These are phyloP conservation scores for Pycnomerus fuliginosus DNA, from an alignment of 2,888 invertebrate species.

Conservation along the genomic window DNA sequence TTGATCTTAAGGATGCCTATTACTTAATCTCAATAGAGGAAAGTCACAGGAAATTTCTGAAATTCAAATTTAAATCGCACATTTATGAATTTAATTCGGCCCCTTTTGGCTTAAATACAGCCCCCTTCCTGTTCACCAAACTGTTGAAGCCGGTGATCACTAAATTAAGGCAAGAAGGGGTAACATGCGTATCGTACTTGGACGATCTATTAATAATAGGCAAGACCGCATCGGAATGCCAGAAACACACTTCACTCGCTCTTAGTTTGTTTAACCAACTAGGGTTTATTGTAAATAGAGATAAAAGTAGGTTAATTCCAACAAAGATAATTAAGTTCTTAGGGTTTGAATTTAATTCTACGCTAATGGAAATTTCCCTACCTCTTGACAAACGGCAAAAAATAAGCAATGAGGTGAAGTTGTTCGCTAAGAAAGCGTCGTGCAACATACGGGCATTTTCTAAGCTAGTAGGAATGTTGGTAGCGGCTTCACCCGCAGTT, in stretches of 20 bases:
- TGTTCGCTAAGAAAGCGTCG: too few species aligned
- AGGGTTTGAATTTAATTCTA: constrained; percentile 15
- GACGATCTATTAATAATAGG: constrained; percentile 5
- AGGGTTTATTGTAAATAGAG: constrained; percentile 27
- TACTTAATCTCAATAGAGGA: background rate
- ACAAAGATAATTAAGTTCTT: constrained; percentile 18
- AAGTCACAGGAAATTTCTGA: background rate
- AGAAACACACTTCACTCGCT: background rate
- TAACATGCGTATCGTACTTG: constrained; percentile 1
- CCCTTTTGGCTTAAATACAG: background rate
- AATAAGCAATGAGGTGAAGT: too few species aligned
- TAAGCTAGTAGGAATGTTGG: constrained; percentile 12
- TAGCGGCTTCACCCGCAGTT: constrained; percentile 36
- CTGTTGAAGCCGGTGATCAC: too few species aligned
- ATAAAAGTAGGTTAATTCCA: constrained; percentile 21
- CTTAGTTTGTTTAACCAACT: background rate
- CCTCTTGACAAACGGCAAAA: too few species aligned
- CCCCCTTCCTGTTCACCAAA: background rate
- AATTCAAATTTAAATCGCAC: background rate
- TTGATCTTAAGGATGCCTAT: constrained; percentile 1
- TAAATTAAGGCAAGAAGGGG: too few species aligned
- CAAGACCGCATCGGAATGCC: background rate
- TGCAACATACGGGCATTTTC: too few species aligned
- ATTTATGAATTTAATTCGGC: background rate
- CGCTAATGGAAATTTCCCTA: too few species aligned